phyloP scores from a whole-genome alignment of 2,888 invertebrate species.

The Rhagonycha fulva region DNA sequence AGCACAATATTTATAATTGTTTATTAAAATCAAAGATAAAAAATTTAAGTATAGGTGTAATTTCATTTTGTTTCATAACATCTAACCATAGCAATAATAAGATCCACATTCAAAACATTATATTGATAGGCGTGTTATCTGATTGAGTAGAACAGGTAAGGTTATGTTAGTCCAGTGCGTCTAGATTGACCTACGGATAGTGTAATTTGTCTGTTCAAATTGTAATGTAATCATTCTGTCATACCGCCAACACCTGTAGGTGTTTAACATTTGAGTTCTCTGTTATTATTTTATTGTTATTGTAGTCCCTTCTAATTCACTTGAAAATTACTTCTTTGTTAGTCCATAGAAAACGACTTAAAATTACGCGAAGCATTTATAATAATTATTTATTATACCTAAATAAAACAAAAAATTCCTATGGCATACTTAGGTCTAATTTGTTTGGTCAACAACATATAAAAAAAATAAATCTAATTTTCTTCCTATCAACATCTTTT shows the following conservation, averaged over 20 bases:
- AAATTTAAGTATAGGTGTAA: background rate
- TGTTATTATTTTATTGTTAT: conserved; percentile 28
- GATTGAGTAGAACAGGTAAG: conserved; percentile 33
- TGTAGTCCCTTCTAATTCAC: conserved; percentile 23
- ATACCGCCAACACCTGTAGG: conserved; percentile 32
- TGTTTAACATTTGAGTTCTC: conserved; percentile 23
- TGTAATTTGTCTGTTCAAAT: conserved; percentile 40
- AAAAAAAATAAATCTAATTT: background rate
- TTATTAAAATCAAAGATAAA: background rate
- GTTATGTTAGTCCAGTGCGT: conserved; percentile 27
- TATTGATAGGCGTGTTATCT: conserved; percentile 22
- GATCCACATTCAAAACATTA: background rate
- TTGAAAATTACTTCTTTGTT: conserved; percentile 15
- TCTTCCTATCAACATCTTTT: background rate
- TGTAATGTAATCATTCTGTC: conserved; percentile 41
- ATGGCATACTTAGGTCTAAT: background rate
- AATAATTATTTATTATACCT: background rate
- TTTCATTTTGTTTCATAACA: background rate
- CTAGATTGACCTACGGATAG: conserved; percentile 35
- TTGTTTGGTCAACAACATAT: background rate
- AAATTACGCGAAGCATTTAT: background rate
- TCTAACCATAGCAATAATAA: background rate
- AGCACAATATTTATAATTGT: background rate
- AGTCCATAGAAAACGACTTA: background rate
- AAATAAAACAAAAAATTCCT: background rate